These are phyloP conservation scores for Gonatopus flavifemur DNA, from an alignment of 1,140 invertebrate genomes.

Conservation along the genomic window DNA sequence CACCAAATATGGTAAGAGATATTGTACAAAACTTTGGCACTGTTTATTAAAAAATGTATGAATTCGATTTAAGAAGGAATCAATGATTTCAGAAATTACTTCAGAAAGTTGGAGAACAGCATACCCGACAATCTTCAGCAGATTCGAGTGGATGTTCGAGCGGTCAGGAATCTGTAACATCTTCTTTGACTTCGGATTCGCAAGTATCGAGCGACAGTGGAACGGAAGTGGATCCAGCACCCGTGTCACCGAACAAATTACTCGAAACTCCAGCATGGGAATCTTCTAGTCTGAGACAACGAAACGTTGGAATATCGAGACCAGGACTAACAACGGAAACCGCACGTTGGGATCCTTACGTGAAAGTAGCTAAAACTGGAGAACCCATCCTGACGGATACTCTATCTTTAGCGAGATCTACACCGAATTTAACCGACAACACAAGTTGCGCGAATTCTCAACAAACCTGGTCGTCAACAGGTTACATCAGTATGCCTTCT, in stretches of 20 bases:
- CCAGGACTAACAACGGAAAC: slow-evolving; percentile 22
- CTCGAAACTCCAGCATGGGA: slow-evolving; percentile 44
- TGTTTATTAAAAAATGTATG: neutral
- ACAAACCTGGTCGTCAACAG: slow-evolving; percentile 50
- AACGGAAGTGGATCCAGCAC: slow-evolving; percentile 56
- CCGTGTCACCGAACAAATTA: slow-evolving; percentile 41
- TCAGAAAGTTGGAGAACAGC: slow-evolving; percentile 49
- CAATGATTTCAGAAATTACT: slow-evolving; percentile 47
- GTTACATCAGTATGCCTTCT: slow-evolving; percentile 54
- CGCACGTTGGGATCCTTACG: slow-evolving; percentile 44
- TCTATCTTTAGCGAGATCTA: slow-evolving; percentile 45
- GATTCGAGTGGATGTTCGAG: slow-evolving; percentile 64
- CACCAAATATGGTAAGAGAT: slow-evolving; percentile 46
- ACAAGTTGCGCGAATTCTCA: slow-evolving; percentile 39
- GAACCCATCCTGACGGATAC: slow-evolving; percentile 36
- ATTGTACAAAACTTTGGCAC: too few species aligned
- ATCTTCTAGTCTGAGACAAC: slow-evolving; percentile 47
- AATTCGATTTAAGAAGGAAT: neutral
- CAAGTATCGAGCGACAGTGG: slow-evolving; percentile 60
- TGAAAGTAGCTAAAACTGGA: slow-evolving; percentile 40
- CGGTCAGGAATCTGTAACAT: slow-evolving; percentile 62
- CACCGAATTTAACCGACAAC: slow-evolving; percentile 47
- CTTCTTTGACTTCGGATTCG: slow-evolving; percentile 60
- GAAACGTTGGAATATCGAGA: slow-evolving; percentile 40
- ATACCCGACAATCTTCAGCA: slow-evolving; percentile 53